phyloP scores from a whole-genome alignment of 2,113 vertebrate genomes.

The Neoarius graeffei region DNA sequence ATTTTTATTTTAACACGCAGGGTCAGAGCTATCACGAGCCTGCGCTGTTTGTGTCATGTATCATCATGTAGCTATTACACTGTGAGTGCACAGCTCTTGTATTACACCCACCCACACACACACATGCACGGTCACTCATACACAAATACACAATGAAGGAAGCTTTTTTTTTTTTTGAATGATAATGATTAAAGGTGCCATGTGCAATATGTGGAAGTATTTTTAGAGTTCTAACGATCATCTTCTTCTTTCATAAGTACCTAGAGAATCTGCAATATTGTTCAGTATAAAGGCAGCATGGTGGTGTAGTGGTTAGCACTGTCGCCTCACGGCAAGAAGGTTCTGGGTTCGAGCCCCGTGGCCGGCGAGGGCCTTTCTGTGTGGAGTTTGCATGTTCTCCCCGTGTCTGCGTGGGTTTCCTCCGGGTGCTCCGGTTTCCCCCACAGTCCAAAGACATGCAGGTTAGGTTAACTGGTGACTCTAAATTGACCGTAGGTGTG shows the following conservation, averaged over 20 bases:
- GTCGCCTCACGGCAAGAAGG: too few relatives aligned
- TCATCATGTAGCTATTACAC: conserved; percentile 35
- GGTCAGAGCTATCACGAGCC: conserved; percentile 25
- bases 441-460: too few relatives aligned
- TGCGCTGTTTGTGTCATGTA: conserved; percentile 35
- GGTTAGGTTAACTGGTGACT: too few relatives aligned
- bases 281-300: too few relatives aligned
- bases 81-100: background rate
- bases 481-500: too few relatives aligned
- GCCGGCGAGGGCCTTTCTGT: too few relatives aligned
- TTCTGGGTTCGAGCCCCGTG: too few relatives aligned
- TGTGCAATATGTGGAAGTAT: background rate
- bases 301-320: too few relatives aligned
- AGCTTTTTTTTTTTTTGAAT: background rate
- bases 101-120: background rate
- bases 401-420: too few relatives aligned
- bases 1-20: conserved; percentile 32
- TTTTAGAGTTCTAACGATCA: background rate
- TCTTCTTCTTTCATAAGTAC: background rate
- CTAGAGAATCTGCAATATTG: background rate
- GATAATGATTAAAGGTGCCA: conserved; percentile 8
- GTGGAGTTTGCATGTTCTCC: too few relatives aligned
- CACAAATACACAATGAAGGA: background rate
- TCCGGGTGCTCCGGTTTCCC: too few relatives aligned
- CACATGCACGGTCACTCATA: background rate